These are phyloP conservation scores for Atractosteus spatula DNA, from an alignment of 2,113 vertebrate genomes.

Conservation along the genomic window DNA sequence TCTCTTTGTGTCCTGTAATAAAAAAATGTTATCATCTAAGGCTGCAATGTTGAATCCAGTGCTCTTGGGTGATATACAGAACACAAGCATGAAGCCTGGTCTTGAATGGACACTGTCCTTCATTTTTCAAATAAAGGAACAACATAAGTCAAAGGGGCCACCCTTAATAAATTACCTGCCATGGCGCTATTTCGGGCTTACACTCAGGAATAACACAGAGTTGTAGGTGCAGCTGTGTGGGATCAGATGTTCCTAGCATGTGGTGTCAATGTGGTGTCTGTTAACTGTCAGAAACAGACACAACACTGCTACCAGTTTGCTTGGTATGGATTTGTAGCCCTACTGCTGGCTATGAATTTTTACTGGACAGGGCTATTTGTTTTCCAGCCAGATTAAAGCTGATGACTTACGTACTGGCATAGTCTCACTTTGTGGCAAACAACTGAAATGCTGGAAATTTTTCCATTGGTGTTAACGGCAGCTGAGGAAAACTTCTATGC, in stretches of 20 bases:
- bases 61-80: too few relatives aligned
- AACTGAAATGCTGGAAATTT: slow-evolving; percentile 38
- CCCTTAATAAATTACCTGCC: slow-evolving; percentile 56
- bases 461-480: not conserved
- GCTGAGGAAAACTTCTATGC: slow-evolving; percentile 15
- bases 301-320: not conserved
- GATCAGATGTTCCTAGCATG: slow-evolving; percentile 44
- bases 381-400: slow-evolving; percentile 2
- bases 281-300: slow-evolving; percentile 38
- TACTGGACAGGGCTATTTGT: slow-evolving; percentile 33
- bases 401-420: slow-evolving; percentile 32
- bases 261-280: slow-evolving; percentile 42
- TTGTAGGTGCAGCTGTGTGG: slow-evolving; percentile 22
- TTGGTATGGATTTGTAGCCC: not conserved
- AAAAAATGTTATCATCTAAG: too few relatives aligned
- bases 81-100: too few relatives aligned
- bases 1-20: too few relatives aligned
- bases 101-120: too few relatives aligned
- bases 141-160: too few relatives aligned
- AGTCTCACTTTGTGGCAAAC: slow-evolving; percentile 47
- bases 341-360: not conserved
- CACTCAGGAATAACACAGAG: slow-evolving; percentile 46
- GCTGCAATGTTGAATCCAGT: too few relatives aligned
- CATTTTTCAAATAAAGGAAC: too few relatives aligned
- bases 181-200: slow-evolving; percentile 53